phyloP scores from a whole-genome alignment of 2,888 invertebrate species.

The Proisotoma minuta region DNA sequence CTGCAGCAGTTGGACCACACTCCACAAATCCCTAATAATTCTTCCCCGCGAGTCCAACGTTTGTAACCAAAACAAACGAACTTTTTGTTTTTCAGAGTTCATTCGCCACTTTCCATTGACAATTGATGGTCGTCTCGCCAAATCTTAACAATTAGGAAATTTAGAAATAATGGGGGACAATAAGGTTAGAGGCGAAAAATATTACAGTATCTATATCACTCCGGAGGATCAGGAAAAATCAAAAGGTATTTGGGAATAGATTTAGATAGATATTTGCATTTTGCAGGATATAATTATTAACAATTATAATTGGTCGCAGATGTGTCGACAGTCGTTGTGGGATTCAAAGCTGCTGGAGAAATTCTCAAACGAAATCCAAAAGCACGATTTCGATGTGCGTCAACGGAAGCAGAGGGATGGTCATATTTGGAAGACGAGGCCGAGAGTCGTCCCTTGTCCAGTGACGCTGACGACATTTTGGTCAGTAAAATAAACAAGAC shows the following conservation, averaged over 20 bases:
- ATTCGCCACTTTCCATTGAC: too few relatives aligned
- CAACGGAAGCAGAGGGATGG: slow-evolving; percentile 66
- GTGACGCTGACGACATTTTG: neutral
- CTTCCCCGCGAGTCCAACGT: too few relatives aligned
- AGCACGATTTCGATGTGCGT: slow-evolving; percentile 75
- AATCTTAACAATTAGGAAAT: too few relatives aligned
- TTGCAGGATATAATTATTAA: too few relatives aligned
- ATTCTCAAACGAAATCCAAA: slow-evolving; percentile 48
- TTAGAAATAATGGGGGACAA: neutral
- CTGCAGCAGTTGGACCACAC: too few relatives aligned
- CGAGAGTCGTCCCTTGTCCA: slow-evolving; percentile 51
- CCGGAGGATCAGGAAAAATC: slow-evolving; percentile 24
- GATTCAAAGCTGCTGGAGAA: slow-evolving; percentile 19
- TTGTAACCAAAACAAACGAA: too few relatives aligned
- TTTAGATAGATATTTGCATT: too few relatives aligned
- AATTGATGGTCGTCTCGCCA: too few relatives aligned
- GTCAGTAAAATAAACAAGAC: neutral
- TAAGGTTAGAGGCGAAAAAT: neutral
- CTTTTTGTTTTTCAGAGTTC: too few relatives aligned
- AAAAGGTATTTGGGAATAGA: slow-evolving; percentile 22
- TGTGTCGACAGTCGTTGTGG: too few relatives aligned
- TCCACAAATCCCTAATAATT: too few relatives aligned
- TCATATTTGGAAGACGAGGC: slow-evolving; percentile 69
- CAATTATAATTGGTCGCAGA: too few relatives aligned
- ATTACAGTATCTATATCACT: slow-evolving; percentile 26